Evolutionary conservation across 2,797 vertebrate species (phyloP).

Genomic region (Borostomias antarcticus): DNA sequence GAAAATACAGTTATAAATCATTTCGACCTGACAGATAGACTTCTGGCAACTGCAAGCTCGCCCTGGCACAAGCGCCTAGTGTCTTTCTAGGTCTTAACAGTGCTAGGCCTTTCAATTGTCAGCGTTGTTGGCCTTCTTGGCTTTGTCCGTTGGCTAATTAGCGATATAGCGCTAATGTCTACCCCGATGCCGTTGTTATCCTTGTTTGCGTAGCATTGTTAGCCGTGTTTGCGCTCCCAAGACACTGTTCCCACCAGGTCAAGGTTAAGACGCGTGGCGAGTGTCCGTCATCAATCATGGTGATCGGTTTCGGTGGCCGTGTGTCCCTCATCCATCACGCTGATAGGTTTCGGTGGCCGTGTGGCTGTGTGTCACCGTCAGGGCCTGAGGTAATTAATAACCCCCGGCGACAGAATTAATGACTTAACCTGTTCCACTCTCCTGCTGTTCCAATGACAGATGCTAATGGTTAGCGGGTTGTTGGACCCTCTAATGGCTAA

Average conservation of each 20-base stretch:
- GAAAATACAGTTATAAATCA: slow-evolving; percentile 70
- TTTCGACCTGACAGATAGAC: slow-evolving; percentile 36
- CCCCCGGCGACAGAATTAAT: slow-evolving; percentile 63
- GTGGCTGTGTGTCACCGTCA: slow-evolving; percentile 57
- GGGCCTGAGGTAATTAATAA: slow-evolving; percentile 72
- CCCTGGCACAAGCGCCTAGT: slow-evolving; percentile 28
- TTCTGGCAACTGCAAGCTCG: slow-evolving; percentile 40
- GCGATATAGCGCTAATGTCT: slow-evolving; percentile 42
- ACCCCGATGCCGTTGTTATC: slow-evolving; percentile 45
- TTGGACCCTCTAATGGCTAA: slow-evolving; percentile 47
- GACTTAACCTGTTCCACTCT: slow-evolving; percentile 72
- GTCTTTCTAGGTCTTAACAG: slow-evolving; percentile 43
- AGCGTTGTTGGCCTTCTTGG: slow-evolving; percentile 42
- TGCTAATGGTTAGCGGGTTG: slow-evolving; percentile 65
- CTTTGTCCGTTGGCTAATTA: slow-evolving; percentile 66
- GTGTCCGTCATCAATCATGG: slow-evolving; percentile 73
- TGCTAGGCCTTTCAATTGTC: slow-evolving; percentile 43
- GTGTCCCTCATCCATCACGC: slow-evolving; percentile 79
- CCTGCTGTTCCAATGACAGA: slow-evolving; percentile 70
- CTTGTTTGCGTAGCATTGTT: slow-evolving; percentile 47
- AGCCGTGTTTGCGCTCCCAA: slow-evolving; percentile 23
- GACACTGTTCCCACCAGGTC: slow-evolving; percentile 47
- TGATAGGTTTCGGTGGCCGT: slow-evolving; percentile 66
- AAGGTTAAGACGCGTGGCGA: slow-evolving; percentile 73
- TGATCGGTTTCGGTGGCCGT: slow-evolving; percentile 71